Percentiles rank a stretch among this genome's conserved stretches.
These are phyloP conservation scores for Xiphorhynchus elegans DNA, from an alignment of 2,113 vertebrate genomes.

Conservation along the genomic window DNA sequence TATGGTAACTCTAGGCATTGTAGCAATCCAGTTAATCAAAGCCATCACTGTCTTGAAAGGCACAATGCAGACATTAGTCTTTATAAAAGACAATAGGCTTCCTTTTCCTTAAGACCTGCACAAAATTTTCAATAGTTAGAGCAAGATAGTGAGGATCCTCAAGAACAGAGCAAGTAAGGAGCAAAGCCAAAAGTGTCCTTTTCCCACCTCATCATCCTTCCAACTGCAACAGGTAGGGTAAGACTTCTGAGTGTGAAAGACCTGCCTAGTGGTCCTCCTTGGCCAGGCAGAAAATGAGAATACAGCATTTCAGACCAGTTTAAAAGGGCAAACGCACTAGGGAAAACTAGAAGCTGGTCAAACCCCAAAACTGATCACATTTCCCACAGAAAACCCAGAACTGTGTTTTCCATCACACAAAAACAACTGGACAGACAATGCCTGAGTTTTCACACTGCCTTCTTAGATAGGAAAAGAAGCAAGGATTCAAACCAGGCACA, in stretches of 20 bases:
- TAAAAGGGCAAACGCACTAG: background rate
- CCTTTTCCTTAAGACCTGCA: background rate
- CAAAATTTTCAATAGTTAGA: background rate
- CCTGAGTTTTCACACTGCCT: background rate
- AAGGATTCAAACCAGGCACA: slow-evolving; percentile 36
- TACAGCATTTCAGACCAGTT: slow-evolving; percentile 1
- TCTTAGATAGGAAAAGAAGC: background rate
- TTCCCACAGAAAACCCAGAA: background rate
- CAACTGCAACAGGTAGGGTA: background rate
- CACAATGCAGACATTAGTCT: background rate
- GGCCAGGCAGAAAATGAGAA: background rate
- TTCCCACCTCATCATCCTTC: background rate
- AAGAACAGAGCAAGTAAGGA: background rate
- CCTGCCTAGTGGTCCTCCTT: background rate
- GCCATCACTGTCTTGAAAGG: background rate
- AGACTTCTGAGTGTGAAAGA: background rate
- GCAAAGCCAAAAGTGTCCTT: background rate
- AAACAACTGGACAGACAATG: background rate
- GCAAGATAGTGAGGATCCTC: background rate
- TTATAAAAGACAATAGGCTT: background rate
- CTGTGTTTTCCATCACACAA: background rate
- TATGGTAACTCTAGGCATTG: background rate
- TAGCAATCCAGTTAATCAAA: background rate
- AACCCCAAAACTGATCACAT: background rate
- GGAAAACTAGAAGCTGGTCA: background rate